Evolutionary conservation across 2,797 vertebrate genomes (phyloP), one percentile per base, ranked within the genome.

Genomic region (Eulemur coronatus): DNA sequence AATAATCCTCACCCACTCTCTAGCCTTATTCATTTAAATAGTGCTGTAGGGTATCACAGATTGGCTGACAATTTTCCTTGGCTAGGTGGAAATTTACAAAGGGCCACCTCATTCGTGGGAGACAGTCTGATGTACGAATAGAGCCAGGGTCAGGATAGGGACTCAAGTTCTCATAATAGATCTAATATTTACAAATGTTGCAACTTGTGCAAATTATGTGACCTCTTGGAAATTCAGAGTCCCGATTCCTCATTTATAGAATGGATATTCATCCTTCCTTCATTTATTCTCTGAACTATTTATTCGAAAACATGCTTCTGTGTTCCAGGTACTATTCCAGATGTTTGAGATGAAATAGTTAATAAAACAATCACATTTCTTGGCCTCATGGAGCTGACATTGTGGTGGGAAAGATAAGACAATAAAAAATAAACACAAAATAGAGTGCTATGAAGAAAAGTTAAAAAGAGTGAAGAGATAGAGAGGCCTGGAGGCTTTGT

Each of bases 401-500:
- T 63, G 18, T 14, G 48, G 12, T 76, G 7, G 22, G 26, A 82
- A 50, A n/a, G 30, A 52, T 0, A 55, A 55, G 43, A 61, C 12
- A 28, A 33, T 13, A 17, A 41, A 48, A 78, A 50, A 41, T 14
- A 72, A 55, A 48, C 24, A 7, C 72, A 55, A 82, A 80, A 35
- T 35, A 84, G 13, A 69, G 5, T 35, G 0, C 0, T 3, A 20
- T 22, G 8, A 57, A 91, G n/a, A 78, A 48, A 48, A 41, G 9
- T 1, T n/a, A 38, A 5, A 41, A 55, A n/a, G 24, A 50, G 5
- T 26, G 46, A 75, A 75, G 57, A 57, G 24, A 59, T 26, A n/a
- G 30, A 43, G 46, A 35, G 7, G 13, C 38, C 6, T 13, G 0
- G 4, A 15, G 24, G 4, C 65, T 78, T 70, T 7, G 0, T 30